Conservation (phyloP, 2,113 vertebrate species). For the Litocranius walleri region DNA sequence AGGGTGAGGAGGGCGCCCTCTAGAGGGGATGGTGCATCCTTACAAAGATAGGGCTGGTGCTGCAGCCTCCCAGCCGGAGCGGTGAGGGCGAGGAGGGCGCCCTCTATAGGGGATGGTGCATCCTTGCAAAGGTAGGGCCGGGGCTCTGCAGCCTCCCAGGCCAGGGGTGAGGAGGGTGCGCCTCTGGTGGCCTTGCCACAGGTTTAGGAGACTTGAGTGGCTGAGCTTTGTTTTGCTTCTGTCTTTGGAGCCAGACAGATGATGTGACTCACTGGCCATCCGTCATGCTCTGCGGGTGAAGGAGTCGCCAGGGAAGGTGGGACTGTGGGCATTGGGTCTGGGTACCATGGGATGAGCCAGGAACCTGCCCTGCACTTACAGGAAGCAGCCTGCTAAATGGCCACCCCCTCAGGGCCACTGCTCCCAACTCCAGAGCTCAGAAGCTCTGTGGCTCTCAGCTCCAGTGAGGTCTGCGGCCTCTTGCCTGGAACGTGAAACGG, state of each 20-base stretch:
- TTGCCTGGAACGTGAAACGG: background rate
- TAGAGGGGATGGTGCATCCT: constrained; percentile 93
- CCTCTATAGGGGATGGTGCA: no score
- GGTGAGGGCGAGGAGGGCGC: no score
- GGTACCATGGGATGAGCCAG: background rate
- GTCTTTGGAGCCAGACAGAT: background rate
- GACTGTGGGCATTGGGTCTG: background rate
- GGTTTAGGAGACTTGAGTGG: background rate
- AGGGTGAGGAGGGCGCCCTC: background rate
- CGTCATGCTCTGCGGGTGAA: background rate
- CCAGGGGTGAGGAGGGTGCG: accelerated
- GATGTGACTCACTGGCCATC: background rate
- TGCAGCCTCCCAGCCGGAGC: no score
- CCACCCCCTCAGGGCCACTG: background rate
- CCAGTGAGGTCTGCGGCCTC: background rate
- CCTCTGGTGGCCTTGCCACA: background rate
- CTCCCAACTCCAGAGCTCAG: background rate
- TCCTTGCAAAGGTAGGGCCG: no score
- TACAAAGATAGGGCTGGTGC: constrained; percentile 86
- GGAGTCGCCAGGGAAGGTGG: background rate
- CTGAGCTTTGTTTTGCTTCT: background rate
- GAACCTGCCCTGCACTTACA: background rate
- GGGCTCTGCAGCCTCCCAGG: background rate
- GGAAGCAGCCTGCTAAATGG: background rate
- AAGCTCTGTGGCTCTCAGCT: background rate